Base-by-base conservation (phyloP, 2,888 invertebrate genomes). In the Nephrotoma guestfalica region DNA sequence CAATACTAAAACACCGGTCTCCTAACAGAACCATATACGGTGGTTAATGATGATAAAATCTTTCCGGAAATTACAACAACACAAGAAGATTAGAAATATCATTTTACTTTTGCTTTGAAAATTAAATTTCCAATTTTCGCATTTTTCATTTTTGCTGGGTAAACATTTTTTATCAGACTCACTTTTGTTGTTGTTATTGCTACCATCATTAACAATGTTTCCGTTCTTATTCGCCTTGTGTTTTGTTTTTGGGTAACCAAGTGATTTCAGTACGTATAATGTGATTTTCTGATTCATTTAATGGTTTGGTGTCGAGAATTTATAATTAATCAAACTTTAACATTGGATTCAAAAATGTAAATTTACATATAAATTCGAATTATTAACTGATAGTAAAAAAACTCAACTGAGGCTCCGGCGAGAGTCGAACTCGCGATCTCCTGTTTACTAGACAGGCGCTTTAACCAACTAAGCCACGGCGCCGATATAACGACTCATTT, bases 391-490 rank as follows among this genome's bases (percentile, higher is more conserved):
- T 30, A 47, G 11, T 47, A 9, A 13, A 57, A 57, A 15, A 57
- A 57, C 6, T 2, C 15, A 13, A 45, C 86, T 30, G 71, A 94
- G 94, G 94, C 94, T 93, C 94, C 93, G 93, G 91, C 93, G 94
- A 93, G 94, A 94, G 93, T 94, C 94, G 94, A 94, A 94, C 94
- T 94, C 94, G 92, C 92, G 94, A 94, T 94, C 94, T 94, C 94
- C 94, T 94, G 94, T 94, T 94, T 94, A 94, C 94, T 94, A 94
- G 94, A 94, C 94, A 93, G 93, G 93, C 93, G 93, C 93, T 94
- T 94, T 94, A 94, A 94, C 94, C 94, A 94, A 94, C 94, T 94
- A 94, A 94, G 94, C 94, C 94, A 94, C 93, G 94, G 93, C 93
- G 93, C 93, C 93, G 11, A 5, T 47, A 47, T 30, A 30, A 0